Conservation (phyloP, 2,113 vertebrate species). For the Pedionomus torquatus region DNA sequence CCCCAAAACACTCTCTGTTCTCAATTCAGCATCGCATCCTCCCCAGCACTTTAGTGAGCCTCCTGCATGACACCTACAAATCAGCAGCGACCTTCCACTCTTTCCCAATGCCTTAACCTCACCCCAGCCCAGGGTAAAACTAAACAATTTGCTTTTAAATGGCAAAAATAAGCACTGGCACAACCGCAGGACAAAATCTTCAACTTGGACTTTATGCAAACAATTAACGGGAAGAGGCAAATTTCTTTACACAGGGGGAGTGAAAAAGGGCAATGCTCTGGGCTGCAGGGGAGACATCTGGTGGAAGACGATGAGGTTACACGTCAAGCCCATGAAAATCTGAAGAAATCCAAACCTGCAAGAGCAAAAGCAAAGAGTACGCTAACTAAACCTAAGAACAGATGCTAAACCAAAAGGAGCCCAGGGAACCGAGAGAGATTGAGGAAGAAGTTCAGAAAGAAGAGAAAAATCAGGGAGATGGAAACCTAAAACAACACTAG, state of each 20-base stretch:
- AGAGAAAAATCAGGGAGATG: background rate
- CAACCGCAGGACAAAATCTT: fast-evolving
- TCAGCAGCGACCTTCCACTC: background rate
- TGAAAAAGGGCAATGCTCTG: background rate
- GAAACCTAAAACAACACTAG: background rate
- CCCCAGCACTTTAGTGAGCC: background rate
- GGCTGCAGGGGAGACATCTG: conserved; percentile 18
- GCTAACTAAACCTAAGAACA: background rate
- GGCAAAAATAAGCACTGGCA: background rate
- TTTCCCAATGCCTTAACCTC: background rate
- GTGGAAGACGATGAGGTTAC: background rate
- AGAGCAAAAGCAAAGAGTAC: background rate
- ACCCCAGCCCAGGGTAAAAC: background rate
- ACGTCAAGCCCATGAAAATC: background rate
- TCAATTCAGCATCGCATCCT: background rate
- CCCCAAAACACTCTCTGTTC: background rate
- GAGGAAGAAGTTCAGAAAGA: background rate
- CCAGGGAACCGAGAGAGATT: background rate
- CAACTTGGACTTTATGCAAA: background rate
- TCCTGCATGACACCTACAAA: background rate
- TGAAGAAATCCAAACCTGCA: background rate
- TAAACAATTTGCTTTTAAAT: background rate
- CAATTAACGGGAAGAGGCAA: background rate
- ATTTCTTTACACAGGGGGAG: fast-evolving
- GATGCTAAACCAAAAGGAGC: background rate